Percentiles rank a stretch among this genome's conserved stretches.
phyloP scores from a whole-genome alignment of 2,888 invertebrate species.

The Yponomeuta cagnagella region DNA sequence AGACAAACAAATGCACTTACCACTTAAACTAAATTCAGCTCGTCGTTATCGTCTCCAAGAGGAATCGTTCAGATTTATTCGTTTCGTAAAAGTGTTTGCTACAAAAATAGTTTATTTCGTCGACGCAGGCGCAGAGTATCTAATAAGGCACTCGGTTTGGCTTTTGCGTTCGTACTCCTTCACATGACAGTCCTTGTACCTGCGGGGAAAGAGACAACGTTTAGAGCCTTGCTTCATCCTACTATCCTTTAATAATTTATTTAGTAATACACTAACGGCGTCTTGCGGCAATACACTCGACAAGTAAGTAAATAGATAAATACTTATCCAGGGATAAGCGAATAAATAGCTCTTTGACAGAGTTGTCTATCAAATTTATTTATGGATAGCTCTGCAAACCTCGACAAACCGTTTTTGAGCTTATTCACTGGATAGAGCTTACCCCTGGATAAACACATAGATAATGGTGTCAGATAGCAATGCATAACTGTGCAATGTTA shows the following conservation, averaged over 20 bases:
- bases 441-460: too few species aligned
- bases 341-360: too few species aligned
- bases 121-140: not conserved
- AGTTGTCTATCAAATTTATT: too few species aligned
- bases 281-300: too few species aligned
- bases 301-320: too few species aligned
- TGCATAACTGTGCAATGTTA: not conserved
- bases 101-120: not conserved
- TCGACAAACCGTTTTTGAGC: too few species aligned
- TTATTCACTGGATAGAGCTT: not conserved
- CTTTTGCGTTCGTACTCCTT: conserved; percentile 37
- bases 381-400: too few species aligned
- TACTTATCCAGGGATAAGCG: too few species aligned
- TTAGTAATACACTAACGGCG: not conserved
- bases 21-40: not conserved
- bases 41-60: not conserved
- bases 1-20: not conserved
- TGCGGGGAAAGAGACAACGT: conserved; percentile 28
- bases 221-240: too few species aligned
- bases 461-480: not conserved
- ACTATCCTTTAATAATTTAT: not conserved
- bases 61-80: conserved; percentile 18
- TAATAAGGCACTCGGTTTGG: conserved; percentile 50
- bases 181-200: conserved; percentile 56
- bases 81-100: conserved; percentile 23